Percentiles rank a stretch among this genome's conserved stretches.
phyloP scores from a whole-genome alignment of 2,888 invertebrate species.

The Phorcus lineatus region DNA sequence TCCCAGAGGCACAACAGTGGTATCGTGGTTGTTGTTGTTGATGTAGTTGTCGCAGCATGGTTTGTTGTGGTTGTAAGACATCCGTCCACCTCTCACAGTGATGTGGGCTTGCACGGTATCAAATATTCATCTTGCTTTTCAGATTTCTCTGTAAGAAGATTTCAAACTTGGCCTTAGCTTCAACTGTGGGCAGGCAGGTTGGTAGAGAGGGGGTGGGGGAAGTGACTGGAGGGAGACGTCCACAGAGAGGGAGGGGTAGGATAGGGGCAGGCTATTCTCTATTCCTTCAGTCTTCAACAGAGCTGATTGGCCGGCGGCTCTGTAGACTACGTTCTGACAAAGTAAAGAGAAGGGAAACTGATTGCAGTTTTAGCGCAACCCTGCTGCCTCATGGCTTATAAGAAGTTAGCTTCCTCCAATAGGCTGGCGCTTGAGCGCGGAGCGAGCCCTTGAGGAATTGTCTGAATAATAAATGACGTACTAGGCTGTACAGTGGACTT shows the following conservation, averaged over 20 bases:
- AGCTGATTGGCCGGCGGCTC: background rate
- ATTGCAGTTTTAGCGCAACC: background rate
- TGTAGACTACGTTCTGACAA: background rate
- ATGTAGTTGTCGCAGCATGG: background rate
- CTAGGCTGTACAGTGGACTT: background rate
- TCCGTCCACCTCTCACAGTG: background rate
- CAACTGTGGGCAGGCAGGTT: too few species aligned
- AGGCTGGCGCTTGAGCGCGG: background rate
- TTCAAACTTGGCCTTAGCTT: background rate
- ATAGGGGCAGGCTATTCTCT: background rate
- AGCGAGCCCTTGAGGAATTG: background rate
- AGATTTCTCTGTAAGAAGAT: background rate
- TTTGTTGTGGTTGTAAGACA: background rate
- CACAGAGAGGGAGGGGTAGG: background rate
- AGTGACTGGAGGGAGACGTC: background rate
- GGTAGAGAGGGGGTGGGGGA: too few species aligned
- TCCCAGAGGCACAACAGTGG: background rate
- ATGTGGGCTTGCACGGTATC: background rate
- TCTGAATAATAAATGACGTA: background rate
- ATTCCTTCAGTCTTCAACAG: background rate
- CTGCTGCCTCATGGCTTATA: background rate
- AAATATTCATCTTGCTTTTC: background rate
- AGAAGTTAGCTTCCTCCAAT: conserved; percentile 1
- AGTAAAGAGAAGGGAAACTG: background rate
- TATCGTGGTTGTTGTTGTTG: background rate